Percentiles rank a stretch among this genome's conserved stretches.
These are phyloP conservation scores for Dryoscopus gambensis DNA, from an alignment of 2,113 vertebrate species.

Conservation along the genomic window DNA sequence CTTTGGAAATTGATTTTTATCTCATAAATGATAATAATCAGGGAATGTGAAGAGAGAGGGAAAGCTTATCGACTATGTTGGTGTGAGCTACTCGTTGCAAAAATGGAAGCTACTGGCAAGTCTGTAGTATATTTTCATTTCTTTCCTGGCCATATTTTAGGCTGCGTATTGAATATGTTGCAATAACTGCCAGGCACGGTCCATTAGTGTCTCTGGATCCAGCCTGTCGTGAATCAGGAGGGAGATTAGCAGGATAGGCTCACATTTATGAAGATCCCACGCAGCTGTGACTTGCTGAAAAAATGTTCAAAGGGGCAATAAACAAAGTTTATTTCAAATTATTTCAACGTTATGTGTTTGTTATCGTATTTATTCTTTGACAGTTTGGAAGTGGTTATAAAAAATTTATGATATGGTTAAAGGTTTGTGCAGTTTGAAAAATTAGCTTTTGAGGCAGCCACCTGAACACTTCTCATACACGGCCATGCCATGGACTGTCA, in stretches of 20 bases:
- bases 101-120: not conserved
- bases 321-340: slow-evolving; percentile 61
- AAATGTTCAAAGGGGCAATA: slow-evolving; percentile 39
- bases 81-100: not conserved
- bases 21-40: not conserved
- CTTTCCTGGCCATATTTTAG: slow-evolving; percentile 38
- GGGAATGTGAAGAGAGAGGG: not conserved
- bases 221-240: slow-evolving; percentile 36
- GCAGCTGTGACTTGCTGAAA: slow-evolving; percentile 21
- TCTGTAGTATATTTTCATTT: slow-evolving; percentile 30
- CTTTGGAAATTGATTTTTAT: not conserved
- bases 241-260: not conserved
- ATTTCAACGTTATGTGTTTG: slow-evolving; percentile 33
- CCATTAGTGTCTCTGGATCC: slow-evolving; percentile 50
- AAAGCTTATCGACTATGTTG: not conserved
- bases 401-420: slow-evolving; percentile 55
- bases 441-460: slow-evolving; percentile 1
- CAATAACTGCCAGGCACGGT: slow-evolving; percentile 32
- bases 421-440: slow-evolving; percentile 49
- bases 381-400: slow-evolving; percentile 52
- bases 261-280: not conserved
- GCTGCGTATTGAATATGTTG: slow-evolving; percentile 10
- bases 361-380: slow-evolving; percentile 46
- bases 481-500: not conserved
- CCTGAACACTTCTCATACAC: slow-evolving; percentile 3